Conservation (phyloP, 2,888 invertebrate species). For the Neocrepidodera transversa region DNA sequence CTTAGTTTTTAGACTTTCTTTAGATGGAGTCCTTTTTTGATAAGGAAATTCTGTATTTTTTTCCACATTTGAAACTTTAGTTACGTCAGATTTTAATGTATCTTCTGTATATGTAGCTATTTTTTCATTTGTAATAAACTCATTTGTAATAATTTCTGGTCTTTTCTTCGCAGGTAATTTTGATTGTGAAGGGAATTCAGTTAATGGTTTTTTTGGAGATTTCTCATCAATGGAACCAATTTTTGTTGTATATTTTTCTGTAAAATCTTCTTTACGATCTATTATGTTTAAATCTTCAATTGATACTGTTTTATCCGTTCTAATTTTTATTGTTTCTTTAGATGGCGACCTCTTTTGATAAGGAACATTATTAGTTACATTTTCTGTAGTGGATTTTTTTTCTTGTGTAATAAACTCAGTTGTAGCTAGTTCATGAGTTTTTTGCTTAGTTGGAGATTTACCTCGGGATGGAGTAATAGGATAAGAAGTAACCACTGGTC, state of each 20-base stretch:
- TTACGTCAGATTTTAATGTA: too few species aligned
- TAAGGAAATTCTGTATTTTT: too few species aligned
- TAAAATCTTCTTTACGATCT: not conserved
- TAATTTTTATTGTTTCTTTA: too few species aligned
- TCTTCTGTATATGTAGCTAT: too few species aligned
- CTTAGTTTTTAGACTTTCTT: too few species aligned
- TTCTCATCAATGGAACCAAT: not conserved
- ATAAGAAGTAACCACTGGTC: not conserved
- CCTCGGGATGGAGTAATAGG: not conserved
- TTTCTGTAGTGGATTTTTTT: constrained; percentile 20
- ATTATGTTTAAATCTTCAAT: not conserved
- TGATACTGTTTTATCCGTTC: too few species aligned
- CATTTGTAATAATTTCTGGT: too few species aligned
- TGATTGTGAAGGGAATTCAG: not conserved
- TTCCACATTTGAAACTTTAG: too few species aligned
- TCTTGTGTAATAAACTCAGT: constrained; percentile 34
- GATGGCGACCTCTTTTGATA: too few species aligned
- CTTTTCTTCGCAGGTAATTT: not conserved
- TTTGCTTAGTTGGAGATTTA: not conserved
- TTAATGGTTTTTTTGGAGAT: not conserved
- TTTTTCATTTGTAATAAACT: too few species aligned
- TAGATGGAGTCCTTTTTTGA: too few species aligned
- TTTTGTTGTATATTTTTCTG: not conserved
- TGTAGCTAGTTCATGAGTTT: not conserved
- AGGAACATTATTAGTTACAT: not conserved